These are phyloP conservation scores for Isurus oxyrinchus DNA, from an alignment of 2,113 vertebrate species.

Conservation along the genomic window DNA sequence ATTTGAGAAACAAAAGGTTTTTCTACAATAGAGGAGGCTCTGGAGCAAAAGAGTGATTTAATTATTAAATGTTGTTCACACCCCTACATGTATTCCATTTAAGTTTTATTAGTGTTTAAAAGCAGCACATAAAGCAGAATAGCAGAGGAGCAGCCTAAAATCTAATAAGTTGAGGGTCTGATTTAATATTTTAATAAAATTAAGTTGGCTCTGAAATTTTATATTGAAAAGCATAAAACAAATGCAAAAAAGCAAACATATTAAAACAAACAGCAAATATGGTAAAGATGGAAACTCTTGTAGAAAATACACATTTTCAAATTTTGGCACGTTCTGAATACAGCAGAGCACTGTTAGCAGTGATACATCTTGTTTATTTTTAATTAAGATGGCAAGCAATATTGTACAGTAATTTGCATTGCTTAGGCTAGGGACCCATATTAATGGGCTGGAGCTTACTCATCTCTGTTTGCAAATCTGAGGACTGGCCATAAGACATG, in stretches of 20 bases:
- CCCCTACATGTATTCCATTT: neutral
- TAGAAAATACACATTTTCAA: neutral
- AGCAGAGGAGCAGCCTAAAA: neutral
- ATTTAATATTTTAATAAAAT: neutral
- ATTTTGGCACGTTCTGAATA: neutral
- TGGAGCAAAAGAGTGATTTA: neutral
- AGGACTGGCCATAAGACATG: neutral
- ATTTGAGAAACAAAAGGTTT: neutral
- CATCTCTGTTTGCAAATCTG: neutral
- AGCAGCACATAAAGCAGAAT: neutral
- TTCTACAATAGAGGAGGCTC: neutral
- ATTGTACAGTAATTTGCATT: neutral
- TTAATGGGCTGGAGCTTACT: neutral
- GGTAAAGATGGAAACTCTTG: neutral
- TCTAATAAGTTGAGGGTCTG: conserved; percentile 8
- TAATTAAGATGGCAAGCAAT: neutral
- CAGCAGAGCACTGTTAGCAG: neutral
- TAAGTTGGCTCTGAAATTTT: neutral
- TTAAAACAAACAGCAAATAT: neutral
- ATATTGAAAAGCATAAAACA: neutral
- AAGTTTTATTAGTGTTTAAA: neutral
- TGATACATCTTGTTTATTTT: neutral
- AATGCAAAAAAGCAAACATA: neutral
- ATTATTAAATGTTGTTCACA: conserved; percentile 7
- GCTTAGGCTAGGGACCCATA: neutral